phyloP scores from a whole-genome alignment of 2,113 vertebrate genomes.

The Lasiurus borealis region DNA sequence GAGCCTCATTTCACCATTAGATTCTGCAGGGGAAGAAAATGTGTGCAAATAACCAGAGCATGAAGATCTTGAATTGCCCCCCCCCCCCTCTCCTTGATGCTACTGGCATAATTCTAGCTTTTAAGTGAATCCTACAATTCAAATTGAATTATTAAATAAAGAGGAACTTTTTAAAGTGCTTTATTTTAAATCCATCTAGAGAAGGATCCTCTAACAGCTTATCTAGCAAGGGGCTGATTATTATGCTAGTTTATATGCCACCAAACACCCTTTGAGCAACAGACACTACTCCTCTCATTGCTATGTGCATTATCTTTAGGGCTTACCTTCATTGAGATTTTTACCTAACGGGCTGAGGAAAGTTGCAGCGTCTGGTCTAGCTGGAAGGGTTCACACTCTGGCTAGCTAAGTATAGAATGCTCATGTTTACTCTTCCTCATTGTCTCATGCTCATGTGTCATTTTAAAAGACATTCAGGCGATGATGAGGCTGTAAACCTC shows the following conservation, averaged over 20 bases:
- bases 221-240: background rate
- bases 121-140: background rate
- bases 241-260: constrained; percentile 33
- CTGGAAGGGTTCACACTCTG: background rate
- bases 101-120: constrained; percentile 41
- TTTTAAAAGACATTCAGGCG: constrained; percentile 70
- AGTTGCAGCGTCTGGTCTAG: background rate
- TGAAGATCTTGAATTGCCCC: constrained; percentile 1
- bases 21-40: background rate
- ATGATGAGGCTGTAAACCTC: constrained; percentile 57
- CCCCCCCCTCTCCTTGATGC: background rate
- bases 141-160: constrained; percentile 56
- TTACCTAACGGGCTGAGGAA: background rate
- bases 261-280: background rate
- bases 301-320: constrained; percentile 11
- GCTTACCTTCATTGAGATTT: constrained; percentile 37
- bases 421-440: constrained; percentile 68
- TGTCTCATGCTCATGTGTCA: constrained; percentile 57
- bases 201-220: background rate
- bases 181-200: constrained; percentile 51
- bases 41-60: constrained; percentile 20
- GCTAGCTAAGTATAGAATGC: constrained; percentile 19
- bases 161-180: background rate
- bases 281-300: background rate
- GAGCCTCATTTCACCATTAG: background rate